Evolutionary conservation across 2,797 vertebrate genomes (phyloP).

Genomic region (Sebastes iracundus): DNA sequence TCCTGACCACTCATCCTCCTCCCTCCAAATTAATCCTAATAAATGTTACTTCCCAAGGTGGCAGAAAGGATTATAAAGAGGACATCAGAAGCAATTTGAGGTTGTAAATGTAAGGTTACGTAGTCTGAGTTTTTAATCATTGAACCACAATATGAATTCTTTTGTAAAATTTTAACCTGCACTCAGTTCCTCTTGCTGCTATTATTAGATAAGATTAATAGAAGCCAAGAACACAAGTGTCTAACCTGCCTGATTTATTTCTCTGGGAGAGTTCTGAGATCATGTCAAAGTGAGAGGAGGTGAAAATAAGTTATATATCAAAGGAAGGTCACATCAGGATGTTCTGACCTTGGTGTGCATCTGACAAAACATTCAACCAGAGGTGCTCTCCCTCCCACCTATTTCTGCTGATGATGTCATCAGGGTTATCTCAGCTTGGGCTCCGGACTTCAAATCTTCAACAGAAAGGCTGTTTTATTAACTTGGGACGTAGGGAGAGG

Average conservation of each 20-base stretch:
- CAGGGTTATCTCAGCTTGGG: background rate
- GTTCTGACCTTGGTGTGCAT: background rate
- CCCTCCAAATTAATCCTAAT: conserved; percentile 54
- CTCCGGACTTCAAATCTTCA: background rate
- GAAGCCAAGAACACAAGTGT: background rate
- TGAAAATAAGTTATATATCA: background rate
- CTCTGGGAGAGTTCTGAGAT: background rate
- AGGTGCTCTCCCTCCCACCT: background rate
- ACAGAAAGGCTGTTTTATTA: background rate
- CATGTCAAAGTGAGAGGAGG: background rate
- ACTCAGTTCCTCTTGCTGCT: background rate
- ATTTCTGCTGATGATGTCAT: background rate
- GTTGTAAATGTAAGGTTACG: background rate
- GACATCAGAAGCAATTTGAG: conserved; percentile 37
- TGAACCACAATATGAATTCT: background rate
- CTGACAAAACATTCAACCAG: background rate
- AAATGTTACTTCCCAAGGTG: conserved; percentile 47
- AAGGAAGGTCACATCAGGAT: background rate
- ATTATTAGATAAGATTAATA: conserved; percentile 4
- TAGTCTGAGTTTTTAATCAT: conserved; percentile 1
- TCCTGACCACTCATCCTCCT: conserved; percentile 10
- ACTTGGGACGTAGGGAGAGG: background rate
- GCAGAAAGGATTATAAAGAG: conserved; percentile 36
- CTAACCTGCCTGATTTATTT: background rate
- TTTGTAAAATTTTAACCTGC: background rate